Base-by-base conservation (phyloP, 92 coral and sea anemone genomes). In the Epizoanthus fatuus region DNA sequence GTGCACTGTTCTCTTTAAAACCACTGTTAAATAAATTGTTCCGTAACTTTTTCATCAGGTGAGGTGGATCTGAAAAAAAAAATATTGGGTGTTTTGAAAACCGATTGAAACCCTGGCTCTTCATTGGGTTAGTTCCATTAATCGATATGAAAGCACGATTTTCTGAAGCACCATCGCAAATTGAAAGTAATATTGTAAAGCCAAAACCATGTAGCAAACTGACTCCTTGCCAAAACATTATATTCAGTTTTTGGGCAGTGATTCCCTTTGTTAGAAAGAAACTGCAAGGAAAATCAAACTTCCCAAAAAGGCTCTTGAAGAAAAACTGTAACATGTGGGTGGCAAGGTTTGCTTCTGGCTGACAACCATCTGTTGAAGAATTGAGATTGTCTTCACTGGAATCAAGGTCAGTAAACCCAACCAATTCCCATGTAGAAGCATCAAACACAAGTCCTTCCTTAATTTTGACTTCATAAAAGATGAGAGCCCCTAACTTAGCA, bases 371-470 rank as follows among this genome's bases (percentile, higher is more conserved):
- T 67, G 72, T 37, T 70, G 72, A 55, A 22, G 42, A 47, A 39
- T 75, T 60, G 53, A 40, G 69, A 22, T 19, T 57, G 19, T 53
- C 86, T 29, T 65, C 47, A 65, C 44, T 65, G 39, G 44, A 13
- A 49, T 71, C 88, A 17, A 84, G 67, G 51, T 62, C 85, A 63
- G 51, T n/a, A 15, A 74, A 74, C 10, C 80, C 86, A 51, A 82
- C 55, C 2, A 69, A 29, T 32, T 81, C 86, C 86, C 86, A 81
- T 13, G 86, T 74, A 13, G 83, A 60, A 35, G 74, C 72, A 69
- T 85, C 88, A 75, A 85, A 85, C 16, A 74, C 60, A 22, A 84
- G 52, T 17, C 88, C 81, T 37, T 84, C 88, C 62, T 85, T 85
- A 17, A 74, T 57, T 63, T 81, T 81, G 7, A 81, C 86, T 37